Evolutionary conservation across 1,140 invertebrate genomes (phyloP).

Genomic region (Cydia splendana): DNA sequence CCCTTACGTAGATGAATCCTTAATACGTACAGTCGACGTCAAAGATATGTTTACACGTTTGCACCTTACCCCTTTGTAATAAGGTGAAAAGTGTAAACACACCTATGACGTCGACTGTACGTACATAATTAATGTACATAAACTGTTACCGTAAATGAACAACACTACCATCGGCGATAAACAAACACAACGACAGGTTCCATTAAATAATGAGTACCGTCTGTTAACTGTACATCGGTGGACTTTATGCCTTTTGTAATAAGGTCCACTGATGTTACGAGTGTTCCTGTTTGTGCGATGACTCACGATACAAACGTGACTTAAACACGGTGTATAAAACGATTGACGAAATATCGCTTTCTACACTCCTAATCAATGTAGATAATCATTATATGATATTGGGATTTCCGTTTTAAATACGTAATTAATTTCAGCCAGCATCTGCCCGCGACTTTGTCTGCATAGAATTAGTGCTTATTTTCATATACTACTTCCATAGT

Average conservation of each 20-base stretch:
- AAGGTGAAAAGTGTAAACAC: too few relatives aligned
- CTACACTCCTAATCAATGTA: neutral
- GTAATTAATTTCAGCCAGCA: too few relatives aligned
- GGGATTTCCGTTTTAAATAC: too few relatives aligned
- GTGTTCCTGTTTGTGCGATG: neutral
- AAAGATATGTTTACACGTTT: too few relatives aligned
- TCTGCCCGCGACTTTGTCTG: too few relatives aligned
- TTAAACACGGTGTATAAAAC: neutral
- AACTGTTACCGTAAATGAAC: neutral
- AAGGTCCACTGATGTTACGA: too few relatives aligned
- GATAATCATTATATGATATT: neutral
- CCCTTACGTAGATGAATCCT: neutral
- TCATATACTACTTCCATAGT: too few relatives aligned
- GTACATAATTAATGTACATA: neutral
- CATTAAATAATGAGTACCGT: too few relatives aligned
- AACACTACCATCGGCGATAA: neutral
- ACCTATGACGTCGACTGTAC: neutral
- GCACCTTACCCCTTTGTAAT: too few relatives aligned
- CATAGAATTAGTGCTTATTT: too few relatives aligned
- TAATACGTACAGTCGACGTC: neutral
- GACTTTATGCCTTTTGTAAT: too few relatives aligned
- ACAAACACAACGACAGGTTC: neutral
- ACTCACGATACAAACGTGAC: neutral
- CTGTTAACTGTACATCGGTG: too few relatives aligned
- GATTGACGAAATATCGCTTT: constrained; percentile 1